Evolutionary conservation across 2,113 vertebrate species (phyloP).

Genomic region (Gnathonemus echidnorhynchus): DNA sequence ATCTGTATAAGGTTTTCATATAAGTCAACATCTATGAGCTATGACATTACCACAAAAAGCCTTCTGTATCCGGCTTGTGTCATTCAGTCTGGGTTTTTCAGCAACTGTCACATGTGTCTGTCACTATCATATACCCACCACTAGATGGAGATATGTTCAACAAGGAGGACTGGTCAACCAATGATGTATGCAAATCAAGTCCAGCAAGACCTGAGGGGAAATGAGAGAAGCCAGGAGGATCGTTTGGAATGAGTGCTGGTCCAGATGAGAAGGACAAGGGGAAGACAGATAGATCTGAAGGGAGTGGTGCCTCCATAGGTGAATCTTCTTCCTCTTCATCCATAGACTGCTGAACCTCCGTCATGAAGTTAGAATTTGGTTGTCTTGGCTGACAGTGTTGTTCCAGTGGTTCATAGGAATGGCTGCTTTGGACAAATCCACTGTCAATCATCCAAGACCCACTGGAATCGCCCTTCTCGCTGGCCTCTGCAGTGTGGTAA

Average conservation of each 20-base stretch:
- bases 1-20: not conserved
- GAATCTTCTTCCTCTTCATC: not conserved
- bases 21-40: not conserved
- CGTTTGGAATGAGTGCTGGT: not conserved
- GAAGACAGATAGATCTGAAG: not conserved
- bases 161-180: not conserved
- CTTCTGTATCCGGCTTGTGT: not conserved
- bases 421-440: not conserved
- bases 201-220: not conserved
- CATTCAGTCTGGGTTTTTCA: not conserved
- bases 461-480: not conserved
- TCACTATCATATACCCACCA: not conserved
- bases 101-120: not conserved
- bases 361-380: not conserved
- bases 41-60: not conserved
- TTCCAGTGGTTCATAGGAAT: not conserved
- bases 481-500: not conserved
- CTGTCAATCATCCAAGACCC: not conserved
- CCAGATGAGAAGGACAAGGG: not conserved
- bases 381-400: not conserved
- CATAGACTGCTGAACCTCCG: not conserved
- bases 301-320: not conserved
- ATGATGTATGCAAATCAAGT: not conserved
- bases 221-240: not conserved
- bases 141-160: not conserved